These are phyloP conservation scores for Paragorgia papillata DNA, from an alignment of 92 coral and sea anemone genomes.

Conservation along the genomic window DNA sequence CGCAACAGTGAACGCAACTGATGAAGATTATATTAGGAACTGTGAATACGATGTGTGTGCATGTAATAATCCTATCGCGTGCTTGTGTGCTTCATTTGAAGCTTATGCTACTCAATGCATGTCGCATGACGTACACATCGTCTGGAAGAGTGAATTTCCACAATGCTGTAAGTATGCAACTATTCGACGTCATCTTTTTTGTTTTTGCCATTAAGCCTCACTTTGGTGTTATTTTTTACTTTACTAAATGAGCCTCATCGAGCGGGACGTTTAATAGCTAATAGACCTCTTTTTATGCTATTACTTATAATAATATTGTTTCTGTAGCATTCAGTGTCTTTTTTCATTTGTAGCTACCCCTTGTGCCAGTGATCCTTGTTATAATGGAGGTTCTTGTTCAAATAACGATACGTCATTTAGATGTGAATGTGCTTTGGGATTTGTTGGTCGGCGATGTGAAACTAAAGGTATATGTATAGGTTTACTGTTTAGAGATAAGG, in stretches of 20 bases:
- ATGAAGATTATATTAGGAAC: slow-evolving; percentile 10
- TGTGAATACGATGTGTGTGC: slow-evolving; percentile 33
- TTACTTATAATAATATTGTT: no score
- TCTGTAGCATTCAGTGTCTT: no score
- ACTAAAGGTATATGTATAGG: background rate
- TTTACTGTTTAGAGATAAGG: no score
- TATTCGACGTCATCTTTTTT: no score
- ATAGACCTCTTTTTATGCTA: no score
- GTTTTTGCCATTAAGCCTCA: no score
- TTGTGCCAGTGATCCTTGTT: slow-evolving; percentile 36
- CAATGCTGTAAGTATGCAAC: background rate
- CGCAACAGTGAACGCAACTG: slow-evolving; percentile 16
- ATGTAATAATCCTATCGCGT: background rate
- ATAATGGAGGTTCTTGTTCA: slow-evolving; percentile 33
- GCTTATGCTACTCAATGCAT: slow-evolving; percentile 2
- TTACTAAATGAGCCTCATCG: no score
- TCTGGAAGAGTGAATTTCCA: background rate
- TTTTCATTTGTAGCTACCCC: slow-evolving; percentile 8
- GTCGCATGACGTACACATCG: background rate
- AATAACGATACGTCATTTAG: background rate
- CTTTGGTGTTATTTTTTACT: no score
- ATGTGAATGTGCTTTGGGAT: slow-evolving; percentile 30
- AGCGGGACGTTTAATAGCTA: no score
- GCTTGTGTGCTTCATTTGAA: slow-evolving; percentile 2
- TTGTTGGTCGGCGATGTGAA: slow-evolving; percentile 7